A percentile compares a stretch with the other conserved stretches of the same genome.
phyloP scores from a whole-genome alignment of 2,113 vertebrate genomes.

The Psilopsiagon aurifrons region DNA sequence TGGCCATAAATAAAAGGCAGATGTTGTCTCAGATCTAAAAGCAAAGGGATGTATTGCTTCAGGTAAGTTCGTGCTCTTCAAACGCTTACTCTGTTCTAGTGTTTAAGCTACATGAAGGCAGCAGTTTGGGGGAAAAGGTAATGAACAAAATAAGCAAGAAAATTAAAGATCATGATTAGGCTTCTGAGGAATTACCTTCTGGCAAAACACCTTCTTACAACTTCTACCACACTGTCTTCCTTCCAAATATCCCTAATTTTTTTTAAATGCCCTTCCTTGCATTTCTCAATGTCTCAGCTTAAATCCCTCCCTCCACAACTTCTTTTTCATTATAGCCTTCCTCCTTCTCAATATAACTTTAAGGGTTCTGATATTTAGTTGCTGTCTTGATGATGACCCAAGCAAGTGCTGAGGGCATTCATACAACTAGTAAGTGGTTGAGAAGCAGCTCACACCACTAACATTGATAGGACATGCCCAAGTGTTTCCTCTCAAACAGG shows the following conservation, averaged over 20 bases:
- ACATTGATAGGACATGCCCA: rapidly evolving
- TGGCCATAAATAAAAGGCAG: neutral
- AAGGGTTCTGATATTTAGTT: neutral
- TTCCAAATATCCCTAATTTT: neutral
- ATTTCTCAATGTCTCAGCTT: neutral
- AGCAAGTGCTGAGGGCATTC: neutral
- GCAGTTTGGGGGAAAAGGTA: neutral
- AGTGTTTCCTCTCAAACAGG: neutral
- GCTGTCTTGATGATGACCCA: neutral
- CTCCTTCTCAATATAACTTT: neutral
- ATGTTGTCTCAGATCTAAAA: neutral
- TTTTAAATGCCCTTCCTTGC: neutral
- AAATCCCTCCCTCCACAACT: neutral
- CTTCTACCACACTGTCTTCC: neutral
- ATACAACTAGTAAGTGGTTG: neutral
- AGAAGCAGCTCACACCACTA: neutral
- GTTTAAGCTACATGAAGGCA: neutral
- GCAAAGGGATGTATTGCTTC: neutral
- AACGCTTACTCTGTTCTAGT: neutral
- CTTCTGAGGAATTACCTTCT: neutral
- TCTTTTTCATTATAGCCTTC: neutral
- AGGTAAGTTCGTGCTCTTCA: neutral
- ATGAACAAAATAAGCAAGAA: neutral
- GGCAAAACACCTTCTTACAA: neutral
- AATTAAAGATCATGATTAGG: neutral